A percentile compares a stretch with the other conserved stretches of the same genome.
Conservation (phyloP, 1,140 invertebrate species). For the Elymnias hypermnestra region DNA sequence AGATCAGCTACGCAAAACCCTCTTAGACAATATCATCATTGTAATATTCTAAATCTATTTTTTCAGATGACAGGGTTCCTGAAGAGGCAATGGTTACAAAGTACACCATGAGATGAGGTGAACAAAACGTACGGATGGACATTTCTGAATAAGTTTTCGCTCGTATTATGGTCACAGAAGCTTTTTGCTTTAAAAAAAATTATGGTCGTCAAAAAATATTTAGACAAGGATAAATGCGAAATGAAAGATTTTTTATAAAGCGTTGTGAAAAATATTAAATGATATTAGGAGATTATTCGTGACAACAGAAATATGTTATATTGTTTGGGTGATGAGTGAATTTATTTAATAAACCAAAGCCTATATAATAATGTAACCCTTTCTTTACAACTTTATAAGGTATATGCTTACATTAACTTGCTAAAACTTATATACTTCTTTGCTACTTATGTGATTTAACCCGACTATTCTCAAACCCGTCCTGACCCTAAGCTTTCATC, state of each 20-base stretch:
- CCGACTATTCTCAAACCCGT: no score
- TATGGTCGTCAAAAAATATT: conserved; percentile 27
- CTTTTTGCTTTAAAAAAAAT: conserved; percentile 30
- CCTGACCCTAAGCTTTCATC: no score
- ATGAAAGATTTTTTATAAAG: conserved; percentile 40
- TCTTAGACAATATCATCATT: no score
- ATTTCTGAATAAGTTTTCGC: conserved; percentile 38
- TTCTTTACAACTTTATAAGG: no score
- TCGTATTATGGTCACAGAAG: conserved; percentile 30
- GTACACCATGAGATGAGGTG: conserved; percentile 56
- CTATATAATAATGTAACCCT: no score
- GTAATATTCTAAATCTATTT: no score
- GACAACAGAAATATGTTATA: conserved; percentile 39
- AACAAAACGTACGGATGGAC: conserved; percentile 31
- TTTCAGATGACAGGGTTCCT: conserved; percentile 71
- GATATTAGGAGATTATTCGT: conserved; percentile 40
- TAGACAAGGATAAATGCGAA: conserved; percentile 19
- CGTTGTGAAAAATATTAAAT: conserved; percentile 63
- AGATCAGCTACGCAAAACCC: no score
- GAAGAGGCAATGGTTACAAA: conserved; percentile 58
- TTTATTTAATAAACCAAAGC: no score
- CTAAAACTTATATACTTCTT: no score
- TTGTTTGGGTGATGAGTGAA: conserved; percentile 20
- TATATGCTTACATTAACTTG: no score
- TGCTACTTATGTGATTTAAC: no score